A percentile compares a stretch with the other conserved stretches of the same genome.
Evolutionary conservation across 2,888 invertebrate species (phyloP).

Genomic region (Malthinus seriepunctatus): DNA sequence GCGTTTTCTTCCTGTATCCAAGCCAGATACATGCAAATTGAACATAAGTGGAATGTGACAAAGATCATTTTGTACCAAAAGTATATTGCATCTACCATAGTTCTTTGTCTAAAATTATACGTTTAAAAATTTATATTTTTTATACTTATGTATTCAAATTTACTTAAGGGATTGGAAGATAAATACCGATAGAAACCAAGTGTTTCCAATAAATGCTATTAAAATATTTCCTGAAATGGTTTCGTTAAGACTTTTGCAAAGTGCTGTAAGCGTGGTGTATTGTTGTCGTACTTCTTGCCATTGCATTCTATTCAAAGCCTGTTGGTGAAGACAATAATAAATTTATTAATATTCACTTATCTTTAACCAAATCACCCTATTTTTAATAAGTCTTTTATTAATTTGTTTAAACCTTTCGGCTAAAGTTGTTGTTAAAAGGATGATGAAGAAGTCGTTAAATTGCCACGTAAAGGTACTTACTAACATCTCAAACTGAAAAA

Average conservation of each 20-base stretch:
- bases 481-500: slow-evolving; percentile 12
- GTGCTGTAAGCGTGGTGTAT: neutral
- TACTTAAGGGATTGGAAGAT: neutral
- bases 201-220: neutral
- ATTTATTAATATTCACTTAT: too few relatives aligned
- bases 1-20: neutral
- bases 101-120: neutral
- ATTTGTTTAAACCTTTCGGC: slow-evolving; percentile 22
- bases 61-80: neutral
- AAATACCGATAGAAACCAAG: neutral
- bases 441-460: slow-evolving; percentile 21
- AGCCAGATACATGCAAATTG: neutral
- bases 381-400: slow-evolving; percentile 1
- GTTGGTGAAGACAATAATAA: too few relatives aligned
- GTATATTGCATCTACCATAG: neutral
- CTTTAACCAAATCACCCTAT: neutral
- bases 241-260: neutral
- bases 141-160: neutral
- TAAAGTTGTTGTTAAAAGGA: slow-evolving; percentile 18
- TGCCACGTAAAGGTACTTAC: slow-evolving; percentile 23
- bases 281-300: neutral
- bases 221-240: neutral
- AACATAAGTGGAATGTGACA: neutral
- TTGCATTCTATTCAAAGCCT: neutral
- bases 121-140: neutral